Evolutionary conservation across 2,888 invertebrate species (phyloP).

Genomic region (Orchesella flavescens): DNA sequence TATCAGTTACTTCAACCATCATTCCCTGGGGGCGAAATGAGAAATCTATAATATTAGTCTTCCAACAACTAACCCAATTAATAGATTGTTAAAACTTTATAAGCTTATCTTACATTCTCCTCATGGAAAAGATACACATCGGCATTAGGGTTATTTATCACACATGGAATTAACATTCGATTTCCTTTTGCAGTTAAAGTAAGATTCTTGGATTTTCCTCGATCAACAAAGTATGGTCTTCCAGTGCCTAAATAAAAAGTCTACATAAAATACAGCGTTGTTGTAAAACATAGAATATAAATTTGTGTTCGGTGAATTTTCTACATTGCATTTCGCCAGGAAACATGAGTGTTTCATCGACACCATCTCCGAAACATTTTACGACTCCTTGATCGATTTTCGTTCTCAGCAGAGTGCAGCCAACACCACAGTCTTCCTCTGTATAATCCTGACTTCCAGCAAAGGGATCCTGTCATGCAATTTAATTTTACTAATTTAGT

Average conservation of each 20-base stretch:
- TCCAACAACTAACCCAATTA: neutral
- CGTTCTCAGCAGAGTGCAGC: conserved; percentile 52
- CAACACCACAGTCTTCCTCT: conserved; percentile 64
- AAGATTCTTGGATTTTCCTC: conserved; percentile 60
- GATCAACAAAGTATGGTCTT: conserved; percentile 62
- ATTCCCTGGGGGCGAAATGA: conserved; percentile 28
- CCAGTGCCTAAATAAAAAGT: conserved; percentile 57
- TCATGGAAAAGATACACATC: conserved; percentile 62
- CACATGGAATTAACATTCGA: conserved; percentile 54
- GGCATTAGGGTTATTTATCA: conserved; percentile 63
- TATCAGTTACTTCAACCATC: conserved; percentile 59
- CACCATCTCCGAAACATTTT: conserved; percentile 60
- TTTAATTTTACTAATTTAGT: too few species aligned
- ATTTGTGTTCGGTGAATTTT: neutral
- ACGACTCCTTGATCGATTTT: conserved; percentile 57
- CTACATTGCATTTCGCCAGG: conserved; percentile 61
- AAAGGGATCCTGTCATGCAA: conserved; percentile 29
- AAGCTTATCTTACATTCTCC: conserved; percentile 42
- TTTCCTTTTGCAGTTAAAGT: conserved; percentile 46
- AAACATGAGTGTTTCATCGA: conserved; percentile 57
- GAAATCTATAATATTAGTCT: neutral
- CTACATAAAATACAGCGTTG: neutral
- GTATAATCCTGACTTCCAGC: conserved; percentile 45
- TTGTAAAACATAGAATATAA: neutral
- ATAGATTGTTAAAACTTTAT: neutral